A percentile compares a stretch with the other conserved stretches of the same genome.
phyloP scores from a whole-genome alignment of 2,888 invertebrate species.

The Erebia aethiops region DNA sequence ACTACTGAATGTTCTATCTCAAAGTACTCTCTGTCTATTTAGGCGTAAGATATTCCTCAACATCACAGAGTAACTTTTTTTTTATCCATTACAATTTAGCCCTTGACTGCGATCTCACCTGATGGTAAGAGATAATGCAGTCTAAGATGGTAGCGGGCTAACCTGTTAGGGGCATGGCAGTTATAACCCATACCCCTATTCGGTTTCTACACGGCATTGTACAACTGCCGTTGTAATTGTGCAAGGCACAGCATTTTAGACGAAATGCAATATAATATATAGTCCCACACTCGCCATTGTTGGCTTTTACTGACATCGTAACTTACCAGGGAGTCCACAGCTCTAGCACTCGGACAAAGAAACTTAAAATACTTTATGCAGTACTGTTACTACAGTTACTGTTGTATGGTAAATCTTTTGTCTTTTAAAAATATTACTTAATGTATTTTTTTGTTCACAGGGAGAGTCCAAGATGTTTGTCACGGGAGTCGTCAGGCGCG shows the following conservation, averaged over 20 bases:
- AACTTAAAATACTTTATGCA: neutral
- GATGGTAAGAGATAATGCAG: too few species aligned
- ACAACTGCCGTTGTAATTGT: neutral
- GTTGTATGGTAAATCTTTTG: neutral
- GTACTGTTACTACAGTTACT: slow-evolving; percentile 7
- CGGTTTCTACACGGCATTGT: too few species aligned
- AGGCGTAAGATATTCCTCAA: slow-evolving; percentile 9
- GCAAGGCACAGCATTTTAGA: slow-evolving; percentile 10
- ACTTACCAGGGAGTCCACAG: slow-evolving; percentile 9
- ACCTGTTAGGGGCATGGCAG: too few species aligned
- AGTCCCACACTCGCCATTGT: slow-evolving; percentile 10
- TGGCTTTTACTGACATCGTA: slow-evolving; percentile 20
- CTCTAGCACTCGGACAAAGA: slow-evolving; percentile 10
- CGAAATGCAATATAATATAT: slow-evolving; percentile 16
- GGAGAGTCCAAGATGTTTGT: slow-evolving; percentile 92
- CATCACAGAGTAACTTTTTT: slow-evolving; percentile 3
- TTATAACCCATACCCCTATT: too few species aligned
- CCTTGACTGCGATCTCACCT: too few species aligned
- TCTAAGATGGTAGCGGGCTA: too few species aligned
- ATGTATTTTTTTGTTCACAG: slow-evolving; percentile 83
- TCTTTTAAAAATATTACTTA: too few species aligned
- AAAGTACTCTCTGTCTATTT: neutral
- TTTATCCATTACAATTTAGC: too few species aligned
- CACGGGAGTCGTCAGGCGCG: slow-evolving; percentile 89
- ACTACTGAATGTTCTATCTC: neutral